Conservation (phyloP, 2,797 vertebrate species). For the Myotis myotis region DNA sequence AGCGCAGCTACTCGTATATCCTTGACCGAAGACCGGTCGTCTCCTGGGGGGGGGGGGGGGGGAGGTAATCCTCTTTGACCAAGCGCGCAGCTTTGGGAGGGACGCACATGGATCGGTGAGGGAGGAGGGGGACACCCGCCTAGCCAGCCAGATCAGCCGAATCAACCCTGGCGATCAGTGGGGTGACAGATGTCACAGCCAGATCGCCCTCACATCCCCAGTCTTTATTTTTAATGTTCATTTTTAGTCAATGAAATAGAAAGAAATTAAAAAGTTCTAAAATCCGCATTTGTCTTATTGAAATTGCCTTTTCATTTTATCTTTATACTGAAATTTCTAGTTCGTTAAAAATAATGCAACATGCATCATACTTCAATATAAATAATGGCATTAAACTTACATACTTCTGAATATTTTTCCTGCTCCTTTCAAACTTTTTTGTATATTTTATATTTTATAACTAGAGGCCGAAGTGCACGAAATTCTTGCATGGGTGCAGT, state of each 20-base stretch:
- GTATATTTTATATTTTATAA: not conserved
- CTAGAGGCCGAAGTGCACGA: too few relatives aligned
- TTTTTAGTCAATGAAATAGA: slow-evolving; percentile 60
- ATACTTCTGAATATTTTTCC: not conserved
- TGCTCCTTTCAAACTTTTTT: not conserved
- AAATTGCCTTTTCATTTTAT: not conserved
- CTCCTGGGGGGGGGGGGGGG: too few relatives aligned
- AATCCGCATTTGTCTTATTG: slow-evolving; percentile 66
- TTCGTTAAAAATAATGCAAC: not conserved
- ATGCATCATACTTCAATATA: not conserved
- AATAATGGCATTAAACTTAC: not conserved
- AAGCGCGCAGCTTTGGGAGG: too few relatives aligned
- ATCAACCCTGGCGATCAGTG: too few relatives aligned
- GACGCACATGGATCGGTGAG: too few relatives aligned
- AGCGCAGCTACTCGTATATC: too few relatives aligned
- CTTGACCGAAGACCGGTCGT: too few relatives aligned
- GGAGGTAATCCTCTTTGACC: too few relatives aligned
- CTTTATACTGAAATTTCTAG: slow-evolving; percentile 67
- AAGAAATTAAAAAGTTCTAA: slow-evolving; percentile 73
- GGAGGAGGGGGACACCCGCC: too few relatives aligned
- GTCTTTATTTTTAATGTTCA: slow-evolving; percentile 66
- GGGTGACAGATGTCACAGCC: too few relatives aligned
- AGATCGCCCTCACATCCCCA: not conserved
- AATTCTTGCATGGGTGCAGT: too few relatives aligned
- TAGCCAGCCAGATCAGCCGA: too few relatives aligned